Percentiles rank a stretch among this genome's conserved stretches.
Conservation (phyloP, 2,888 invertebrate species). For the Piscicola geometra region DNA sequence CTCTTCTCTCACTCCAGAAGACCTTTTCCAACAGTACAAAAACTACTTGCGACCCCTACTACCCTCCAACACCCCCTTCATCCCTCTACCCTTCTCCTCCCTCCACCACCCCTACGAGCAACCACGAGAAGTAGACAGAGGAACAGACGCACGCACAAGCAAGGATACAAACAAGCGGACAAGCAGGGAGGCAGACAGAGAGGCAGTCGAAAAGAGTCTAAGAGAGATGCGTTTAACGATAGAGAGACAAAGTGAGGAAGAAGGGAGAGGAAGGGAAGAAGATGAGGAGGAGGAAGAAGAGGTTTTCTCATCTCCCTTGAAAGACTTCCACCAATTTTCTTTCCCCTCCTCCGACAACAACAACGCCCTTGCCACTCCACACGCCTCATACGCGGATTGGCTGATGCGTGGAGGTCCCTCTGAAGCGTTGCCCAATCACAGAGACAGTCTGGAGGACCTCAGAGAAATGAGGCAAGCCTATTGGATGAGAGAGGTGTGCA, state of each 20-base stretch:
- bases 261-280: conserved; percentile 3
- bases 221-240: neutral
- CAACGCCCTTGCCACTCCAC: neutral
- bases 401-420: conserved; percentile 12
- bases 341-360: neutral
- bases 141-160: too few relatives aligned
- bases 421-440: neutral
- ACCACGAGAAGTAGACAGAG: neutral
- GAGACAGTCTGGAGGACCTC: neutral
- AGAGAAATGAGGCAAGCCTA: conserved; percentile 26
- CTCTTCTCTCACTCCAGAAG: neutral
- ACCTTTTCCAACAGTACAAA: neutral
- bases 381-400: conserved; percentile 4
- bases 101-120: neutral
- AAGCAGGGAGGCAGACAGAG: neutral
- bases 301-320: conserved; percentile 29
- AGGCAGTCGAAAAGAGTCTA: neutral
- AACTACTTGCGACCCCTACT: neutral
- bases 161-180: too few relatives aligned
- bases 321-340: conserved; percentile 12
- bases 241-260: neutral
- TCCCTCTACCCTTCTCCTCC: neutral
- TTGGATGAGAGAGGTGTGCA: too few relatives aligned
- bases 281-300: conserved; percentile 27
- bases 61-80: neutral